phyloP scores from a whole-genome alignment of 2,113 vertebrate species.

The Dicrurus megarhynchus region DNA sequence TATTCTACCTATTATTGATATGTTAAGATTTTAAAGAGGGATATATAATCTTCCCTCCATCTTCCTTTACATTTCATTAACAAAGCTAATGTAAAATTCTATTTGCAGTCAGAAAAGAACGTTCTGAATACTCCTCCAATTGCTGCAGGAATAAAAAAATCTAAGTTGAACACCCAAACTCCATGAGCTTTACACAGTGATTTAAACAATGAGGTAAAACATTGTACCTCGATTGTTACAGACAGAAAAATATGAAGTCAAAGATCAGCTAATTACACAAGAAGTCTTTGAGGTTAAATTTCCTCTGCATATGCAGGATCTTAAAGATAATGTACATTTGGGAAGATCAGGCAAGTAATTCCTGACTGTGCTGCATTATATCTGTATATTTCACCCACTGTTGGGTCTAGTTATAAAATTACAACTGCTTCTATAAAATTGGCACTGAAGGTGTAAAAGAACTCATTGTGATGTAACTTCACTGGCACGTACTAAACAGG shows the following conservation, averaged over 20 bases:
- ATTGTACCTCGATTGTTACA: background rate
- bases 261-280: background rate
- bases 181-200: background rate
- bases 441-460: background rate
- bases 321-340: background rate
- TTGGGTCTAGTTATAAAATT: background rate
- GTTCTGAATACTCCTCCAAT: background rate
- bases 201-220: background rate
- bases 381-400: background rate
- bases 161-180: background rate
- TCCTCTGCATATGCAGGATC: background rate
- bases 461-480: background rate
- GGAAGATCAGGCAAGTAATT: background rate
- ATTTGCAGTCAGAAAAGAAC: background rate
- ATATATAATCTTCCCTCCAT: background rate
- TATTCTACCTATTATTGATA: background rate
- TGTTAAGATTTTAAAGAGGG: background rate
- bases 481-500: rapidly evolving
- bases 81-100: background rate
- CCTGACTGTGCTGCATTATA: rapidly evolving
- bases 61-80: background rate
- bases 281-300: background rate
- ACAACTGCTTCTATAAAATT: background rate
- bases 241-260: background rate
- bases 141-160: background rate